Conservation (phyloP, 92 coral and sea anemone species). For the Meandrina meandrites region DNA sequence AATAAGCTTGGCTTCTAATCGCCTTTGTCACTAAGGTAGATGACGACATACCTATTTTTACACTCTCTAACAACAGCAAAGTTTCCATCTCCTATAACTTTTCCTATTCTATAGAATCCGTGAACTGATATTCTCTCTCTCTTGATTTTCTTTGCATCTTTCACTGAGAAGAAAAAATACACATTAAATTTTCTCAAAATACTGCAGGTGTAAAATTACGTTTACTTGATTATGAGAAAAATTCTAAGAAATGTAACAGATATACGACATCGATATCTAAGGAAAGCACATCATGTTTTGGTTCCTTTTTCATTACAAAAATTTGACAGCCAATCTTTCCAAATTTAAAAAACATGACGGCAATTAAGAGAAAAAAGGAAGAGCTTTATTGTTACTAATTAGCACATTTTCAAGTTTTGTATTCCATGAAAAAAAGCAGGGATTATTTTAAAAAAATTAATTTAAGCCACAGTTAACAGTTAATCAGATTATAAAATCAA, state of each 20-base stretch:
- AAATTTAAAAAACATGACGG: background rate
- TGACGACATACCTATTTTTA: slow-evolving; percentile 83
- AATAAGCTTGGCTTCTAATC: too few relatives aligned
- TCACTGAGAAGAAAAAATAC: slow-evolving; percentile 45
- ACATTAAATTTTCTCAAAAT: background rate
- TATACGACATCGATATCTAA: background rate
- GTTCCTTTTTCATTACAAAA: background rate
- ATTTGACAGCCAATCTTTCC: background rate
- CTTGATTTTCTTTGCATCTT: slow-evolving; percentile 68
- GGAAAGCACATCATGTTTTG: background rate
- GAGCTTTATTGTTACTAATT: background rate
- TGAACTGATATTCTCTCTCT: slow-evolving; percentile 90
- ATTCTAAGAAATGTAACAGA: background rate
- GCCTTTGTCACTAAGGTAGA: too few relatives aligned
- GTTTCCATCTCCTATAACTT: slow-evolving; percentile 98
- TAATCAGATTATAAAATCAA: background rate
- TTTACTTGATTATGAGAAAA: background rate
- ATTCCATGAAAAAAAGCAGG: too few relatives aligned
- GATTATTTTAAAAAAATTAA: too few relatives aligned
- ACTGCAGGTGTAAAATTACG: background rate
- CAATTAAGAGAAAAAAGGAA: background rate
- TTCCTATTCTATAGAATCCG: slow-evolving; percentile 98
- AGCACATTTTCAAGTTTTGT: background rate
- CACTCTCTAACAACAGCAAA: slow-evolving; percentile 98
- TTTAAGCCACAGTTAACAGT: background rate